Percentiles rank a stretch among this genome's conserved stretches.
Evolutionary conservation across 2,888 invertebrate genomes (phyloP).

Genomic region (Sepioteuthis lessoniana): DNA sequence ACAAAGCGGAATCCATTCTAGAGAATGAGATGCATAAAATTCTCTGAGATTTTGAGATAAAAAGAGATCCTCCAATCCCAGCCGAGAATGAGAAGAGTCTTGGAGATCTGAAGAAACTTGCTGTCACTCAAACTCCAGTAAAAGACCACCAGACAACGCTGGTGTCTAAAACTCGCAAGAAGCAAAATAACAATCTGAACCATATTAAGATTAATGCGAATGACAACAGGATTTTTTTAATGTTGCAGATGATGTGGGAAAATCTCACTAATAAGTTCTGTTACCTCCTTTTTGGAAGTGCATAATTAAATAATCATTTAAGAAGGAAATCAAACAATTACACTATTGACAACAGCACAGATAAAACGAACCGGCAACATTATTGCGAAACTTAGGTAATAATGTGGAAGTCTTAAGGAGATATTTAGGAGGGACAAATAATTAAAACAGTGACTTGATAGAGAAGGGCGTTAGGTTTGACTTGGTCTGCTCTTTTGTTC

Average conservation of each 20-base stretch:
- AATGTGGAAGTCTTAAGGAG: background rate
- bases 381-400: background rate
- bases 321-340: constrained; percentile 11
- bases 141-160: too few relatives aligned
- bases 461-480: background rate
- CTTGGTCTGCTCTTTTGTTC: background rate
- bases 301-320: background rate
- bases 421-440: constrained; percentile 6
- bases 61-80: too few relatives aligned
- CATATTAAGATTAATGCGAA: background rate
- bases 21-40: too few relatives aligned
- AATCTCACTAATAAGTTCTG: background rate
- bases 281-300: constrained; percentile 1
- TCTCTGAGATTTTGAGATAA: too few relatives aligned
- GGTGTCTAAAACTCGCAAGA: too few relatives aligned
- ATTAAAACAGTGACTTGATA: background rate
- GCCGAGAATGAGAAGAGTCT: too few relatives aligned
- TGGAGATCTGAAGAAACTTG: too few relatives aligned
- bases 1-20: too few relatives aligned
- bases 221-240: background rate
- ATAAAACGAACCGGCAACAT: constrained; percentile 16
- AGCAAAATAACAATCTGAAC: too few relatives aligned
- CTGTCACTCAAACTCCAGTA: too few relatives aligned
- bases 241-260: background rate
- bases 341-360: background rate